phyloP scores from a whole-genome alignment of 2,888 invertebrate species.

The Neuroscelio doddi region DNA sequence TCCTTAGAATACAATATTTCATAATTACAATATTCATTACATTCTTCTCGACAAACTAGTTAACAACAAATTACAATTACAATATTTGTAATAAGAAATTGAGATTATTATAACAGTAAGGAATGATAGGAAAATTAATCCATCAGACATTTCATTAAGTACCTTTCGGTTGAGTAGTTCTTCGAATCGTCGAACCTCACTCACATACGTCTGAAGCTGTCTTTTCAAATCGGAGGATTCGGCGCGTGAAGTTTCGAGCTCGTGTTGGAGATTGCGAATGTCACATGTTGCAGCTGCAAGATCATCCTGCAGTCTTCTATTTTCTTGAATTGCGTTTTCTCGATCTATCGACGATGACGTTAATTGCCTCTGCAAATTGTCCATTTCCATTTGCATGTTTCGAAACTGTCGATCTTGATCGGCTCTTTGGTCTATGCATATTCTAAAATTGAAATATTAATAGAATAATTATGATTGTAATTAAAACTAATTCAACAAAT shows the following conservation, averaged over 20 bases:
- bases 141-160: too few species aligned
- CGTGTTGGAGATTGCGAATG: constrained; percentile 77
- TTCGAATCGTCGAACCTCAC: constrained; percentile 85
- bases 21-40: too few species aligned
- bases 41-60: too few species aligned
- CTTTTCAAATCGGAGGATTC: constrained; percentile 84
- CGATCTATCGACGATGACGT: constrained; percentile 74
- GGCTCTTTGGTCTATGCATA: constrained; percentile 61
- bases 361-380: constrained; percentile 77
- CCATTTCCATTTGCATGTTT: constrained; percentile 72
- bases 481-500: too few species aligned
- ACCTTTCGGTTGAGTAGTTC: constrained; percentile 82
- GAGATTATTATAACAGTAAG: too few species aligned
- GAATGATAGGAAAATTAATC: too few species aligned
- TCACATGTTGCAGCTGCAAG: constrained; percentile 78
- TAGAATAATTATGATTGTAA: too few species aligned
- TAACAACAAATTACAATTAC: too few species aligned
- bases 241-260: constrained; percentile 79
- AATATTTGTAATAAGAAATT: too few species aligned
- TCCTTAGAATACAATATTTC: too few species aligned
- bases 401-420: constrained; percentile 64
- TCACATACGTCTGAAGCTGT: constrained; percentile 86
- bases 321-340: constrained; percentile 78
- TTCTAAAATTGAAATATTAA: constrained; percentile 49
- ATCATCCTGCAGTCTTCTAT: constrained; percentile 83